These are phyloP conservation scores for Sebastes melanostomus DNA, from an alignment of 2,797 vertebrate genomes.

Conservation along the genomic window DNA sequence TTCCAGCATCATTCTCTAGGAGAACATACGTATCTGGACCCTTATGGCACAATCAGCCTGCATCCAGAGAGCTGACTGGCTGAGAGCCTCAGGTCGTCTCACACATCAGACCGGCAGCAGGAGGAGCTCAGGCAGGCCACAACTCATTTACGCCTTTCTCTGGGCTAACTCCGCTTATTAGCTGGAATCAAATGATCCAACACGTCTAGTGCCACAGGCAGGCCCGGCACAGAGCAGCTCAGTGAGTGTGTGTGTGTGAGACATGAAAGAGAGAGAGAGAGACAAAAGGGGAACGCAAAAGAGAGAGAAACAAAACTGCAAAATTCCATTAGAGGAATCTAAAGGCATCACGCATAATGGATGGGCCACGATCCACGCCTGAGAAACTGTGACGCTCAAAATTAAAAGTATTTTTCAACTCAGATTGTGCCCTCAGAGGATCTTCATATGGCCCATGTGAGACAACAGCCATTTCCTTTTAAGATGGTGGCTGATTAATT, in stretches of 20 bases:
- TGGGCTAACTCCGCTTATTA: constrained; percentile 76
- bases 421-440: constrained; percentile 45
- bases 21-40: neutral
- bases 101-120: constrained; percentile 56
- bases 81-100: constrained; percentile 43
- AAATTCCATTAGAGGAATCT: constrained; percentile 71
- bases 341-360: constrained; percentile 70
- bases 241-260: constrained; percentile 12
- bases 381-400: constrained; percentile 67
- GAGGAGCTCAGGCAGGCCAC: constrained; percentile 62
- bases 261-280: constrained; percentile 8
- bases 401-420: constrained; percentile 83
- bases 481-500: constrained; percentile 34
- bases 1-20: neutral
- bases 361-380: constrained; percentile 68
- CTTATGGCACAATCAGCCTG: constrained; percentile 40
- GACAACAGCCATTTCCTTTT: constrained; percentile 30
- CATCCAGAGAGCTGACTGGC: constrained; percentile 25
- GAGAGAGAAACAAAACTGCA: constrained; percentile 19
- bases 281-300: neutral
- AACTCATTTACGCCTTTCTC: constrained; percentile 78
- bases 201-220: constrained; percentile 72
- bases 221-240: constrained; percentile 29
- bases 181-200: constrained; percentile 82
- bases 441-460: constrained; percentile 23